Conservation (phyloP, 2,797 vertebrate species). For the Botia almorhae region DNA sequence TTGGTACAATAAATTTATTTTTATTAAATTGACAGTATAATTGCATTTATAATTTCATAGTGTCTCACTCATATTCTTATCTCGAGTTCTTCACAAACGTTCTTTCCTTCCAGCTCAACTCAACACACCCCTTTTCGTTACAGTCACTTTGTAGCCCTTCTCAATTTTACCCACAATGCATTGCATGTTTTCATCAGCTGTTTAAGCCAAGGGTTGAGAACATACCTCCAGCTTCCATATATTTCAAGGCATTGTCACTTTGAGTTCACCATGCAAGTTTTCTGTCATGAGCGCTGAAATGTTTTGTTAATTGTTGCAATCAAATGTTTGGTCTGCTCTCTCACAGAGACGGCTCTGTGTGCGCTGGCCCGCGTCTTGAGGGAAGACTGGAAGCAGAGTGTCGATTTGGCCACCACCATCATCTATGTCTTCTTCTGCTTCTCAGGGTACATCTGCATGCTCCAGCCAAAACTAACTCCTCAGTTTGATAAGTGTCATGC, state of each 20-base stretch:
- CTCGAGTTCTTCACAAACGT: slow-evolving; percentile 4
- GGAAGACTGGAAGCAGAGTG: slow-evolving; percentile 94
- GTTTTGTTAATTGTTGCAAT: neutral
- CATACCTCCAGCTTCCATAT: neutral
- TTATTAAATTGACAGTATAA: neutral
- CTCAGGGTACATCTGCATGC: slow-evolving; percentile 80
- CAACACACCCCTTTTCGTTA: neutral
- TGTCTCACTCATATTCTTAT: neutral
- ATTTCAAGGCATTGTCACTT: slow-evolving; percentile 23
- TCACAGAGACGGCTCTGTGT: slow-evolving; percentile 85
- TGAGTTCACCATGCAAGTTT: neutral
- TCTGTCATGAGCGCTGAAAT: slow-evolving; percentile 30
- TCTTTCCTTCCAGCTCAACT: neutral
- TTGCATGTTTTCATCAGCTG: neutral
- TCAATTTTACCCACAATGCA: neutral
- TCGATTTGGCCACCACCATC: slow-evolving; percentile 93
- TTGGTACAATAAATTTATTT: neutral
- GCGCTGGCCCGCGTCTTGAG: slow-evolving; percentile 89
- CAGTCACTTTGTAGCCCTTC: neutral
- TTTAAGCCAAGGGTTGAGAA: neutral
- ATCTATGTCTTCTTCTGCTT: slow-evolving; percentile 94
- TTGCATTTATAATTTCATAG: neutral
- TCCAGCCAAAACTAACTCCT: slow-evolving; percentile 45
- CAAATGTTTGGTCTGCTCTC: slow-evolving; percentile 54
- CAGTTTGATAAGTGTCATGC: slow-evolving; percentile 47